Evolutionary conservation across 1,140 invertebrate genomes (phyloP).

Genomic region (Anastrepha obliqua): DNA sequence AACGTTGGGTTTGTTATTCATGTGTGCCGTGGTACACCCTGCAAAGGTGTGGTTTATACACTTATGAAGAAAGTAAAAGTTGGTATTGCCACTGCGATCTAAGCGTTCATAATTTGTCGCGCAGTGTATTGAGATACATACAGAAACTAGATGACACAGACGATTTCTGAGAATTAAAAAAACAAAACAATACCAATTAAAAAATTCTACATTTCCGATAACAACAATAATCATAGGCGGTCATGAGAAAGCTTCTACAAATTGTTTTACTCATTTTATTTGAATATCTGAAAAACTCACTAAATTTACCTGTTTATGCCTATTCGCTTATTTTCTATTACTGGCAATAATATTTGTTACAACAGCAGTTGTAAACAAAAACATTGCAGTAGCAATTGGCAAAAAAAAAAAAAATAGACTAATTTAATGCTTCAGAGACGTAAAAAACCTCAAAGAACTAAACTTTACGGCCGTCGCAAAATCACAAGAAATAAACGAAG

Average conservation of each 20-base stretch:
- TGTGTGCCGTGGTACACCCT: too few species aligned
- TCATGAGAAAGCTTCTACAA: constrained; percentile 23
- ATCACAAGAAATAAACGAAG: constrained; percentile 14
- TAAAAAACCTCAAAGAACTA: background rate
- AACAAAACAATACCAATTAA: background rate
- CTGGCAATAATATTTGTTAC: background rate
- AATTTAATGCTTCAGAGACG: constrained; percentile 17
- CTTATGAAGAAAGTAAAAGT: too few species aligned
- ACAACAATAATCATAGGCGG: background rate
- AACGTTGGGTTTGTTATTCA: too few species aligned
- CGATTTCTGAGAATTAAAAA: background rate
- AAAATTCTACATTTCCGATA: background rate
- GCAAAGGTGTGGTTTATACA: too few species aligned
- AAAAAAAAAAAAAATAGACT: background rate
- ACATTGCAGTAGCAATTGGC: background rate
- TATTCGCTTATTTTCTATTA: background rate
- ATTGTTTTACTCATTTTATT: constrained; percentile 13
- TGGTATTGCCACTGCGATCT: too few species aligned
- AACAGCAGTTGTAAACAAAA: background rate
- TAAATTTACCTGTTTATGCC: background rate
- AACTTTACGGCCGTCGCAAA: background rate
- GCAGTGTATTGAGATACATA: background rate
- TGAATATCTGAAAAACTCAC: constrained; percentile 17
- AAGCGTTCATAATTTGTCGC: too few species aligned
- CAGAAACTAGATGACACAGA: background rate